Conservation (phyloP, 2,888 invertebrate species). For the Pyrrhia umbra region DNA sequence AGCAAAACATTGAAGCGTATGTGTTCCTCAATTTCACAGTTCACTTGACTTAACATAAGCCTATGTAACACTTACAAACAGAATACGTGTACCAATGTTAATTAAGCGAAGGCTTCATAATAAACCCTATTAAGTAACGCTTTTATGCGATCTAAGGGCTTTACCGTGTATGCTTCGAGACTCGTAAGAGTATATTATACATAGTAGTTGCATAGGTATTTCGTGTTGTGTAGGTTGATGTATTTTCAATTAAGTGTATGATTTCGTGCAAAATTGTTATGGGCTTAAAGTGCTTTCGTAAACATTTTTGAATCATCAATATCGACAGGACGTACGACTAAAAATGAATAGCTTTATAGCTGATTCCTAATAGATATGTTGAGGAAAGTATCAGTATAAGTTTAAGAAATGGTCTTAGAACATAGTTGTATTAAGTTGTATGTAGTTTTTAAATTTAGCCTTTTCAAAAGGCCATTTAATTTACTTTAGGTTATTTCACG, state of each 20-base stretch:
- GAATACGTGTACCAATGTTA: slow-evolving; percentile 51
- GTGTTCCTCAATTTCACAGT: slow-evolving; percentile 54
- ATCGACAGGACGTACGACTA: too few relatives aligned
- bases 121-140: slow-evolving; percentile 62
- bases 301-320: not conserved
- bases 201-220: slow-evolving; percentile 10
- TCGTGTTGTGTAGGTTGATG: slow-evolving; percentile 5
- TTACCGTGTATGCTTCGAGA: slow-evolving; percentile 55
- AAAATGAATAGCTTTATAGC: too few relatives aligned
- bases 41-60: slow-evolving; percentile 50
- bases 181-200: slow-evolving; percentile 47
- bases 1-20: slow-evolving; percentile 4
- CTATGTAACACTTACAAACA: slow-evolving; percentile 19
- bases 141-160: slow-evolving; percentile 61
- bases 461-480: too few relatives aligned
- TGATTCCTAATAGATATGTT: too few relatives aligned
- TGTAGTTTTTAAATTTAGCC: too few relatives aligned
- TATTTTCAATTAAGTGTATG: not conserved
- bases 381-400: too few relatives aligned
- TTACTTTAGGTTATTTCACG: too few relatives aligned
- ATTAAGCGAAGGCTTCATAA: slow-evolving; percentile 59
- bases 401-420: too few relatives aligned
- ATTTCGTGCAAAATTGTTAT: not conserved
- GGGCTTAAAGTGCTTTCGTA: not conserved
- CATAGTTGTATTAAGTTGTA: too few relatives aligned